phyloP scores from a whole-genome alignment of 2,113 vertebrate genomes.

The Rhinopomastus cyanomelas region DNA sequence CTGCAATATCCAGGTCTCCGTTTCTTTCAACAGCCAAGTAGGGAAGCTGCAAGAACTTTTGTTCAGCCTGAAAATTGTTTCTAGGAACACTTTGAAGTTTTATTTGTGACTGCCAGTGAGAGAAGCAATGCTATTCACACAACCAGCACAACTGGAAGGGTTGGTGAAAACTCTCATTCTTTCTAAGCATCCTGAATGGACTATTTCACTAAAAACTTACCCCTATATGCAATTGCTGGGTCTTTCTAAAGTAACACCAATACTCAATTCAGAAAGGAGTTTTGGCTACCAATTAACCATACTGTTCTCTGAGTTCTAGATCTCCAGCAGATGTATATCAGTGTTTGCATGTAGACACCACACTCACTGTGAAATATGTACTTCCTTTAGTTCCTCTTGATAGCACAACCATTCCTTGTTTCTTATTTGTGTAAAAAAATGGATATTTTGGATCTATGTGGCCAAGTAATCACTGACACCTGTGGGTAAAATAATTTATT shows the following conservation, averaged over 20 bases:
- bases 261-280: neutral
- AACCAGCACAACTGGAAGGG: neutral
- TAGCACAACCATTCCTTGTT: neutral
- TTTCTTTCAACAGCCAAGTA: neutral
- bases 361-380: neutral
- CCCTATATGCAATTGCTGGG: neutral
- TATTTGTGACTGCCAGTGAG: neutral
- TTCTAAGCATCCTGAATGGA: neutral
- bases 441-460: neutral
- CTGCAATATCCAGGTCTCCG: neutral
- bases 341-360: neutral
- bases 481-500: neutral
- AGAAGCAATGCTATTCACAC: neutral
- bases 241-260: neutral
- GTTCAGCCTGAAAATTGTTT: neutral
- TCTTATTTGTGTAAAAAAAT: neutral
- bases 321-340: neutral
- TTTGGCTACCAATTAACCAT: neutral
- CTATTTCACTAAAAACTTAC: neutral
- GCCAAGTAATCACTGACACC: neutral
- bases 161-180: neutral
- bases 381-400: neutral
- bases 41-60: neutral
- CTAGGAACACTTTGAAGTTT: neutral
- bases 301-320: neutral